phyloP scores from a whole-genome alignment of 2,888 invertebrate species.

The Itoplectis maculator region DNA sequence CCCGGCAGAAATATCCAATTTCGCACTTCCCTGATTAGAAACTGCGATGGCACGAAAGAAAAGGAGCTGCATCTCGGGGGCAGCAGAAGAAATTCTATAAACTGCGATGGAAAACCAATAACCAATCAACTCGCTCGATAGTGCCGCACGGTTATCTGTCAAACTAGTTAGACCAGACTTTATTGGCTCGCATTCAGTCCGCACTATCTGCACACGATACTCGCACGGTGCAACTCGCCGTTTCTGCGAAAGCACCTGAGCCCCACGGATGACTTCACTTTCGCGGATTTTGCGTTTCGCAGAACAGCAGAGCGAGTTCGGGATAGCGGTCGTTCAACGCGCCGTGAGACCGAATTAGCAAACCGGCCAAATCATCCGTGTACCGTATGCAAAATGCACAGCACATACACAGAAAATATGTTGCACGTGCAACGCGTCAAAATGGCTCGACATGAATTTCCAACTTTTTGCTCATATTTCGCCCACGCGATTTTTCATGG shows the following conservation, averaged over 20 bases:
- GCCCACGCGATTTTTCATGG: no score
- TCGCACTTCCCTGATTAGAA: constrained; percentile 13
- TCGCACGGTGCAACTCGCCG: neutral
- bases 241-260: neutral
- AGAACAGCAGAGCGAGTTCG: neutral
- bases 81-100: neutral
- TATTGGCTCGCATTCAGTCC: neutral
- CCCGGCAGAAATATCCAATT: constrained; percentile 10
- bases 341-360: no score
- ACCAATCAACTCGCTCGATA: constrained; percentile 5
- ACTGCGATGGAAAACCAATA: constrained; percentile 12
- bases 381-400: no score
- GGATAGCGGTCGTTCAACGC: neutral
- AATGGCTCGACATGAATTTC: no score
- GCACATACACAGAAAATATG: no score
- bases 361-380: no score
- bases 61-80: neutral
- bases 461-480: no score
- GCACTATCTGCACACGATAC: neutral
- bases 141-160: neutral
- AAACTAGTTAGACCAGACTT: neutral
- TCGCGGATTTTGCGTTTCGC: neutral
- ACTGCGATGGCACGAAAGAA: neutral
- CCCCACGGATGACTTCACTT: neutral
- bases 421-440: no score